Evolutionary conservation across 2,113 vertebrate genomes (phyloP).

Genomic region (Proteles cristata): DNA sequence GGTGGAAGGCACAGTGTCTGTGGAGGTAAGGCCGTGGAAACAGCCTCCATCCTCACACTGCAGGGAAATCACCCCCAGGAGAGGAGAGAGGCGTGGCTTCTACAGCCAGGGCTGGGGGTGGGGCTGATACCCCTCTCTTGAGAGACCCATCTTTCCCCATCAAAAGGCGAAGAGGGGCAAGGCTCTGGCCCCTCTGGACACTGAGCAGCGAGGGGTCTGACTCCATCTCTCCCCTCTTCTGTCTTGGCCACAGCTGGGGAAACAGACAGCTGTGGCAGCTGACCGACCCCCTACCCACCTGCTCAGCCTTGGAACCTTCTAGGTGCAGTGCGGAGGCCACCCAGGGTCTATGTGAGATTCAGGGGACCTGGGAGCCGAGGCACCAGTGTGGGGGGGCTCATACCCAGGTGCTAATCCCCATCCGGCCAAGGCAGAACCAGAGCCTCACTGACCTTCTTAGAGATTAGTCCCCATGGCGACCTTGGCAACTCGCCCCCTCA

Average conservation of each 20-base stretch:
- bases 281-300: background rate
- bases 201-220: background rate
- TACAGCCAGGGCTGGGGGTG: background rate
- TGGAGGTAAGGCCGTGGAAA: background rate
- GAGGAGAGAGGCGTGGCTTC: background rate
- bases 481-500: slow-evolving; percentile 65
- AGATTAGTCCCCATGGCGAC: slow-evolving; percentile 89
- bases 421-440: slow-evolving; percentile 78
- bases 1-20: background rate
- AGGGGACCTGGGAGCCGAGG: background rate
- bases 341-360: background rate
- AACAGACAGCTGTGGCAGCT: background rate
- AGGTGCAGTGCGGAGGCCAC: background rate
- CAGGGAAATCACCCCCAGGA: background rate
- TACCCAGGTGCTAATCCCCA: slow-evolving; percentile 84
- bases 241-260: background rate
- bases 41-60: background rate
- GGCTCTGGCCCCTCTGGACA: background rate
- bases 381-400: background rate
- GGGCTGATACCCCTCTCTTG: background rate
- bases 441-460: slow-evolving; percentile 86
- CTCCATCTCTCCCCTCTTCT: background rate
- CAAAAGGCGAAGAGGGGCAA: background rate
- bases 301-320: slow-evolving; percentile 38
- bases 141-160: background rate